phyloP scores from a whole-genome alignment of 2,888 invertebrate species.

The Gibbula magus region DNA sequence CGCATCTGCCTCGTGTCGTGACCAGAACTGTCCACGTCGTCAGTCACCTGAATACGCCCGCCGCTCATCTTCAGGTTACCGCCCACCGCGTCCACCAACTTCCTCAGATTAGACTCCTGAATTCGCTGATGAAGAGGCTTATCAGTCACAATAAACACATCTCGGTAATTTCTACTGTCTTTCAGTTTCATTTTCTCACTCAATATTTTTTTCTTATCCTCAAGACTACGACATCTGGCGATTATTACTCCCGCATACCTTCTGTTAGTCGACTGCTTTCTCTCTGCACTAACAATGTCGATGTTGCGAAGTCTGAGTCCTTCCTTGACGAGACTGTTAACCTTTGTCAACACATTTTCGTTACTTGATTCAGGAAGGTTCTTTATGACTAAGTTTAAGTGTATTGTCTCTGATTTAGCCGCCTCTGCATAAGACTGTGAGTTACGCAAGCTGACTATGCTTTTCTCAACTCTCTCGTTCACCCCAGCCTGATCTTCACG shows the following conservation, averaged over 20 bases:
- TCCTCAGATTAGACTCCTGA: not conserved
- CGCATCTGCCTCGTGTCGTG: too few relatives aligned
- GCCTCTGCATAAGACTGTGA: too few relatives aligned
- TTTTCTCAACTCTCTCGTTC: too few relatives aligned
- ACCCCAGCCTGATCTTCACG: too few relatives aligned
- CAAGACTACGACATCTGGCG: not conserved
- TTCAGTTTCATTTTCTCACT: not conserved
- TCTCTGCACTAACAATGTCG: not conserved
- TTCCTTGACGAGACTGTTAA: not conserved
- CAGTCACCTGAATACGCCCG: too few relatives aligned
- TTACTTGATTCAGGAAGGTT: not conserved
- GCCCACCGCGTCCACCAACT: not conserved
- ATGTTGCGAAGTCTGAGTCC: not conserved
- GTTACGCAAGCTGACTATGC: too few relatives aligned
- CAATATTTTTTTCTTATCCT: not conserved
- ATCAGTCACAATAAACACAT: not conserved
- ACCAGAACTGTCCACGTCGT: too few relatives aligned
- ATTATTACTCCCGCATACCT: not conserved
- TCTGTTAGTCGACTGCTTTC: not conserved
- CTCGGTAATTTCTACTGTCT: not conserved
- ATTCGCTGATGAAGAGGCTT: not conserved
- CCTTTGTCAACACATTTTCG: not conserved
- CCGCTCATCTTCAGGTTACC: not conserved
- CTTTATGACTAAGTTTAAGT: not conserved
- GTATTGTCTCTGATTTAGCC: too few relatives aligned